Conservation (phyloP, 2,888 invertebrate genomes). For the Acrobasis suavella region DNA sequence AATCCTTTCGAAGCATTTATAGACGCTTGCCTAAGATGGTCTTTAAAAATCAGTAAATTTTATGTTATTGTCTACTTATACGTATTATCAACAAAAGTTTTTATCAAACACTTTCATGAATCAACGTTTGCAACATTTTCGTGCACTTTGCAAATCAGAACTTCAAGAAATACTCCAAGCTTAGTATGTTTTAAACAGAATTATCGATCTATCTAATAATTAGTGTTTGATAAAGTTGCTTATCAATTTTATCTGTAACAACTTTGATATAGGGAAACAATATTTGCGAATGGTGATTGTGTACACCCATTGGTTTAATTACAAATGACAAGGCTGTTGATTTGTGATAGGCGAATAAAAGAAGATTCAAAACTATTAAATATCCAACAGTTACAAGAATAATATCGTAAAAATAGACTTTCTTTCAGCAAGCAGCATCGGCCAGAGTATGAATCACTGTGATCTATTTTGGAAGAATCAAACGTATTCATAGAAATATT, state of each 20-base stretch:
- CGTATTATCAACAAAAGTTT: neutral
- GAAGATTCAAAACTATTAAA: neutral
- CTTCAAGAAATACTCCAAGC: slow-evolving; percentile 11
- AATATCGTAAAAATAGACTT: no score
- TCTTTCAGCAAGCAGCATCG: no score
- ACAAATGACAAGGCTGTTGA: neutral
- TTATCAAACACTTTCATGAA: neutral
- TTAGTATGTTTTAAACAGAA: neutral
- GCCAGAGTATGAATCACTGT: no score
- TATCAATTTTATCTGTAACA: slow-evolving; percentile 18
- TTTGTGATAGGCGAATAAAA: neutral
- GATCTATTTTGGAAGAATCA: no score
- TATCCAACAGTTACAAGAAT: neutral
- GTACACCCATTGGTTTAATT: neutral
- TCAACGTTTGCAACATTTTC: slow-evolving; percentile 15
- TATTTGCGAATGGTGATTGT: slow-evolving; percentile 13
- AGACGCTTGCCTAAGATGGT: neutral
- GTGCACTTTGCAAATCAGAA: neutral
- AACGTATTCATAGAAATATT: no score
- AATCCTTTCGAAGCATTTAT: neutral
- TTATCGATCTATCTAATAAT: slow-evolving; percentile 12
- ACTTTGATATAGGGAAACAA: slow-evolving; percentile 20
- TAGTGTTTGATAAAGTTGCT: slow-evolving; percentile 8
- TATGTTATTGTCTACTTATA: neutral
- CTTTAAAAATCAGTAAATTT: neutral